phyloP scores from a whole-genome alignment of 2,888 invertebrate species.

The Caenorhabditis sinica region DNA sequence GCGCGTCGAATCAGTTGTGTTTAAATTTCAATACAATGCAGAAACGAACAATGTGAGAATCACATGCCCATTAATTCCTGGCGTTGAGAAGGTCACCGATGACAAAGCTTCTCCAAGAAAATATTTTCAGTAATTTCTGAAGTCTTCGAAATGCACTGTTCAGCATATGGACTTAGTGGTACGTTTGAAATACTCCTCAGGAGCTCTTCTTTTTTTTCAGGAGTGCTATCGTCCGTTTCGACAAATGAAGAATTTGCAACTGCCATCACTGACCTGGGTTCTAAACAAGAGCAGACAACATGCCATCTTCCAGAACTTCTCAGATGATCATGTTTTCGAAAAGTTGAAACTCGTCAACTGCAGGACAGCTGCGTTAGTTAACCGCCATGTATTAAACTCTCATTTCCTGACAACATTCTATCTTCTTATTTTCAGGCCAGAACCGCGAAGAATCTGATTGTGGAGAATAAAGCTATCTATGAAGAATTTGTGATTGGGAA shows the following conservation, averaged over 20 bases:
- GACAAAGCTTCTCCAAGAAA: background rate
- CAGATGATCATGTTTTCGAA: conserved; percentile 12
- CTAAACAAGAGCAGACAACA: background rate
- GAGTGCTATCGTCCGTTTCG: conserved; percentile 18
- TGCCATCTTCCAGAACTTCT: background rate
- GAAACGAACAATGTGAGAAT: background rate
- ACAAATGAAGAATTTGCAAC: background rate
- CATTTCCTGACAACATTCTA: background rate
- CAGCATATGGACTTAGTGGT: background rate
- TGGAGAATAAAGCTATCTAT: background rate
- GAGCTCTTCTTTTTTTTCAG: background rate
- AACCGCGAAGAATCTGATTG: background rate
- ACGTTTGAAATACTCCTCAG: background rate
- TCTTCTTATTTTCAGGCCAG: background rate
- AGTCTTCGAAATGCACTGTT: background rate
- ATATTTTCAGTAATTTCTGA: conserved; percentile 24
- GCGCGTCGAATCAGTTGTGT: conserved; percentile 13
- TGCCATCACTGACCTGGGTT: background rate
- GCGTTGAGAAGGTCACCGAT: background rate
- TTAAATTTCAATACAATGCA: background rate
- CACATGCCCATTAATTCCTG: background rate
- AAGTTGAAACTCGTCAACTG: background rate
- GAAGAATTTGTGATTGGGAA: conserved; percentile 9
- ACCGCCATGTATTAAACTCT: background rate
- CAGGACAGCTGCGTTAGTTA: no score